phyloP scores from a whole-genome alignment of 2,113 vertebrate species.

The Myotis yumanensis region DNA sequence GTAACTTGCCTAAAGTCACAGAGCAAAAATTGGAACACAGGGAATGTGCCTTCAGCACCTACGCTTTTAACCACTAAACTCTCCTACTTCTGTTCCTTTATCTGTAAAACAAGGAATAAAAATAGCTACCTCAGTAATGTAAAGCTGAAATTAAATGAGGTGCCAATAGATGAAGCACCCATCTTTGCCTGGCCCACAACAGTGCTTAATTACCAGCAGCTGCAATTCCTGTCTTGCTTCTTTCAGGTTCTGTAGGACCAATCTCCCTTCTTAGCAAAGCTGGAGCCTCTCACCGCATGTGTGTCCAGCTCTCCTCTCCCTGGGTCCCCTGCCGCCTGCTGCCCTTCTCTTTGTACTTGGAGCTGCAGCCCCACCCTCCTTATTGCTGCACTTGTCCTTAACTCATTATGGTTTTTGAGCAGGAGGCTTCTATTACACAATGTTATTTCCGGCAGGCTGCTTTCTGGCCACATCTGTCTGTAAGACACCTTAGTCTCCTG shows the following conservation, averaged over 20 bases:
- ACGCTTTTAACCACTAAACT: background rate
- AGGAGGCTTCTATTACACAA: background rate
- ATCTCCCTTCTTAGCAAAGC: background rate
- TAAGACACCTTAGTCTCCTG: background rate
- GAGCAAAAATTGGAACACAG: background rate
- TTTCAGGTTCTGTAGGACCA: background rate
- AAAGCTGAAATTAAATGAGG: background rate
- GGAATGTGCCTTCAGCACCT: background rate
- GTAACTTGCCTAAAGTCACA: background rate
- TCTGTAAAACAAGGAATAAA: background rate
- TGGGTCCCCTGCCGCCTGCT: background rate
- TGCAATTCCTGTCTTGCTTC: background rate
- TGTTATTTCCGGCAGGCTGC: background rate
- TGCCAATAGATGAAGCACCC: background rate
- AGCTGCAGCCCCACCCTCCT: background rate
- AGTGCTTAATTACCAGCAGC: background rate
- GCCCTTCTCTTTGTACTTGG: background rate
- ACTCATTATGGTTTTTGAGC: background rate
- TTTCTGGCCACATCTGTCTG: background rate
- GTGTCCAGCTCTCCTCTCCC: background rate
- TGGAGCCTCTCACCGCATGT: accelerated
- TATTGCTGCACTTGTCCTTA: background rate
- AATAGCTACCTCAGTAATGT: background rate
- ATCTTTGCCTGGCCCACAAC: accelerated
- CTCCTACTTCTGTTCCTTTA: background rate